Evolutionary conservation across 1,140 invertebrate species (phyloP).

Genomic region (Teleopsis dalmanni): DNA sequence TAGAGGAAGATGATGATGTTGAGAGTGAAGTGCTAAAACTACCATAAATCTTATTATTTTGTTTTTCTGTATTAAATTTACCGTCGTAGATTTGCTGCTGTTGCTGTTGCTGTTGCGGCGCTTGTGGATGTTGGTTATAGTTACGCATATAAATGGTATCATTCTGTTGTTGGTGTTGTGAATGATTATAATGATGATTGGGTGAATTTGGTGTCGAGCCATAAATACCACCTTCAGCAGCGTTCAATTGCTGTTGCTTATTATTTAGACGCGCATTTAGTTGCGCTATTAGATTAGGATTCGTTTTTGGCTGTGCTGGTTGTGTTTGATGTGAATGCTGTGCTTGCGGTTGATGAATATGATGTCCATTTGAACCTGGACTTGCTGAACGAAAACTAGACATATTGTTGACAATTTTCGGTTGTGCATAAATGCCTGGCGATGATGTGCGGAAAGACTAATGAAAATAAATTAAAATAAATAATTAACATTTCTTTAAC

Average conservation of each 20-base stretch:
- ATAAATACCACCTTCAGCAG: constrained; percentile 28
- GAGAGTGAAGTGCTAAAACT: constrained; percentile 31
- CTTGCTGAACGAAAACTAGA: constrained; percentile 40
- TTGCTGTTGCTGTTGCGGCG: constrained; percentile 14
- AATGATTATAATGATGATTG: constrained; percentile 10
- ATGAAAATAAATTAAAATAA: constrained; percentile 11
- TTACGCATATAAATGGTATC: constrained; percentile 10
- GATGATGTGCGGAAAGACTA: constrained; percentile 42
- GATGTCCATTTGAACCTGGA: constrained; percentile 34
- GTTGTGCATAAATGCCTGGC: constrained; percentile 42
- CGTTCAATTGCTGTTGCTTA: constrained; percentile 22
- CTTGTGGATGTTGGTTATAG: constrained; percentile 9
- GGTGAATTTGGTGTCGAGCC: constrained; percentile 22
- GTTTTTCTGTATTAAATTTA: constrained; percentile 35
- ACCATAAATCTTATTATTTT: constrained; percentile 40
- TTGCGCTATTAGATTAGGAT: constrained; percentile 42
- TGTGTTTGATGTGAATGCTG: constrained; percentile 24
- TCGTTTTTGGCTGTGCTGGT: constrained; percentile 40
- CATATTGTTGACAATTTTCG: constrained; percentile 39
- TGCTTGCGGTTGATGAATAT: constrained; percentile 7
- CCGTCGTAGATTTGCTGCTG: constrained; percentile 43
- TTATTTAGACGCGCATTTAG: constrained; percentile 40
- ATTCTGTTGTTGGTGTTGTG: constrained; percentile 24
- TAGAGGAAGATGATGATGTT: constrained; percentile 14
- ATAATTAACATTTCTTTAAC: too few relatives aligned